Evolutionary conservation across 2,113 vertebrate genomes (phyloP), one percentile per base, ranked within the genome.

Genomic region (Leptodactylus fuscus): DNA sequence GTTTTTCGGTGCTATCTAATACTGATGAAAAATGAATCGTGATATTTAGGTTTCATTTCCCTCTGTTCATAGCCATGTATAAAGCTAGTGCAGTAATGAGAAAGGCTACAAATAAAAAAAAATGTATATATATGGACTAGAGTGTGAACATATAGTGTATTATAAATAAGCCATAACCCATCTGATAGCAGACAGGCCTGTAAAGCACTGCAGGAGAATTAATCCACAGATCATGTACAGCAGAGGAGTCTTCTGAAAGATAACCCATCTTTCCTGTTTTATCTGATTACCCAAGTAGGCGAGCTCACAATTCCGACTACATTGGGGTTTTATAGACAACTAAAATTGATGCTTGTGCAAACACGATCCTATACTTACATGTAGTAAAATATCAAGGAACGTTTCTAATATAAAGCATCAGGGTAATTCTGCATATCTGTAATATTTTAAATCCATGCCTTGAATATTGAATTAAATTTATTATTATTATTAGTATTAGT

Each of bases 1-100:
- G 93, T 94, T 95, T 69, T 69, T 94, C 93, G 92, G 93, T 94
- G 92, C 91, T 92, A 92, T 91, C 90, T 93, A 93, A 94, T 94
- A 92, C 34, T 89, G 90, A 94, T 93, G 92, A 93, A 93, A 93
- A 94, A 92, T 94, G 93, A 94, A 95, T 95, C 92, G 92, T 24
- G 0, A 91, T 90, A 90, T 88, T 48, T 77, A 71, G 36, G 78
- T 85, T 85, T 79, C 62, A 79, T 79, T 85, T 79, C 49, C 62
- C 75, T 79, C 16, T 38, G 62, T 85, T 85, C 83, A 79, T 46
- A 85, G 48, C 15, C 60, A 71, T 55, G 46, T 77, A 74, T 67
- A 1, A 36, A 22, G 65, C 75, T 29, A n/a, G 46, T 38, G 60
- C 22, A 78, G 77, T 51, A 77, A 76, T 62, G 53, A 83, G 82